Conservation (phyloP, 2,888 invertebrate genomes). For the Eristalis arbustorum region DNA sequence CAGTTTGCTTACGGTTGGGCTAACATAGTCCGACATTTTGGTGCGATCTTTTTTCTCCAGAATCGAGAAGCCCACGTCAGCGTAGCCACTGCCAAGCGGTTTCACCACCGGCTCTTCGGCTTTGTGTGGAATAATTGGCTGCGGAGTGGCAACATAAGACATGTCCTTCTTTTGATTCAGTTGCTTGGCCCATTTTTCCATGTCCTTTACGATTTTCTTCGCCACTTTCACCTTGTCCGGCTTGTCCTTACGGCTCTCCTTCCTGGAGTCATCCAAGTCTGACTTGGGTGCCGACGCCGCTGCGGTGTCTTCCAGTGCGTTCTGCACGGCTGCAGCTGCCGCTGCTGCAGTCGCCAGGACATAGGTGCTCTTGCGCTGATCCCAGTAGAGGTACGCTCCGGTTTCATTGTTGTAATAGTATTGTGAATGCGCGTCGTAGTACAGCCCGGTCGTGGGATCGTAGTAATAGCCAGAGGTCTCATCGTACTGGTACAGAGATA, state of each 20-base stretch:
- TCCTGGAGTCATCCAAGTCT: constrained; percentile 74
- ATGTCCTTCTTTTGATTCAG: constrained; percentile 96
- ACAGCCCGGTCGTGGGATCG: constrained; percentile 94
- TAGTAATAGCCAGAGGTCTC: constrained; percentile 97
- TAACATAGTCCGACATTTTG: constrained; percentile 77
- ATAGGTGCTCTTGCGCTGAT: constrained; percentile 86
- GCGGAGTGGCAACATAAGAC: constrained; percentile 76
- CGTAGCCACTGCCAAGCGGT: constrained; percentile 83
- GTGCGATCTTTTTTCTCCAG: constrained; percentile 87
- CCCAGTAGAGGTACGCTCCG: constrained; percentile 97
- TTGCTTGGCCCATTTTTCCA: constrained; percentile 95
- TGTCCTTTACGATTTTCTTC: constrained; percentile 96
- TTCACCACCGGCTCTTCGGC: constrained; percentile 72
- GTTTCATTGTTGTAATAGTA: constrained; percentile 97
- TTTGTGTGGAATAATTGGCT: constrained; percentile 74
- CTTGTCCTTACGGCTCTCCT: constrained; percentile 84
- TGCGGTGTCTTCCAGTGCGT: constrained; percentile 72
- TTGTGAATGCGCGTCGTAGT: constrained; percentile 97
- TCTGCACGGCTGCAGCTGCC: constrained; percentile 76
- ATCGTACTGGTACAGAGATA: constrained; percentile 95
- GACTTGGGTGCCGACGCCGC: constrained; percentile 51
- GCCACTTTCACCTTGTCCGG: constrained; percentile 98
- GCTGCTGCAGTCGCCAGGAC: constrained; percentile 76
- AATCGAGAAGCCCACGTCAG: constrained; percentile 96
- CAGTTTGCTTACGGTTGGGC: constrained; percentile 81